Evolutionary conservation across 1,140 invertebrate genomes (phyloP), one percentile per base, ranked within the genome.

Genomic region (Acromyrmex echinatior): DNA sequence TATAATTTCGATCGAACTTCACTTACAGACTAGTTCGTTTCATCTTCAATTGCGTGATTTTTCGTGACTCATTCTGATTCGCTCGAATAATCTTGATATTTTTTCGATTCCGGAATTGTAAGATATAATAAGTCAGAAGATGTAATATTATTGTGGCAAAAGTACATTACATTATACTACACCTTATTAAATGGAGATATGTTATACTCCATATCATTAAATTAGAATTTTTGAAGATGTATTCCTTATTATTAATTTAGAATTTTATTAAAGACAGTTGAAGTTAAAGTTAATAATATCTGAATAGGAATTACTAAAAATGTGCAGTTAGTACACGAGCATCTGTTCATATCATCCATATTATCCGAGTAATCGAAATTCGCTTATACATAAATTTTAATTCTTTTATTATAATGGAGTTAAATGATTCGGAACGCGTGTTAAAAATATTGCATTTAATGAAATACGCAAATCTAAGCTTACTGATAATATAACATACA

Each of bases 381-480:
- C 0, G 35, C 16, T 66, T 68, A 45, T 68, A 45, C 10, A 7
- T 7, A 45, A 68, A 68, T 68, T 68, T 68, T 6, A 21, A 45
- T 68, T 10, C 4, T 68, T 45, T 68, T 68, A 68, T 68, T n/a
- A 14, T 68, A 68, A 39, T 68, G 45, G 18, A 66, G 18, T 68
- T 68, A 45, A 63, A 63, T 21, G 3, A 35, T 3, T 66, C 10
- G n/a, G 39, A 21, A 0, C 7, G 6, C 3, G 10, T 12, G 4
- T 25, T 45, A 21, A 21, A 21, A 45, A 45, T 45, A 45, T 45
- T 45, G 39, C 7, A 39, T 68, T 68, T 39, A 10, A 14, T 21
- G n/a, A 60, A 14, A 45, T 66, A n/a, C 9, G 6, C 9, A 66
- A n/a, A 39, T 45, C 3, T 21, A 68, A 65, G 2, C 35, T 68